These are phyloP conservation scores for Adelges cooleyi DNA, from an alignment of 1,140 invertebrate species.

Conservation along the genomic window DNA sequence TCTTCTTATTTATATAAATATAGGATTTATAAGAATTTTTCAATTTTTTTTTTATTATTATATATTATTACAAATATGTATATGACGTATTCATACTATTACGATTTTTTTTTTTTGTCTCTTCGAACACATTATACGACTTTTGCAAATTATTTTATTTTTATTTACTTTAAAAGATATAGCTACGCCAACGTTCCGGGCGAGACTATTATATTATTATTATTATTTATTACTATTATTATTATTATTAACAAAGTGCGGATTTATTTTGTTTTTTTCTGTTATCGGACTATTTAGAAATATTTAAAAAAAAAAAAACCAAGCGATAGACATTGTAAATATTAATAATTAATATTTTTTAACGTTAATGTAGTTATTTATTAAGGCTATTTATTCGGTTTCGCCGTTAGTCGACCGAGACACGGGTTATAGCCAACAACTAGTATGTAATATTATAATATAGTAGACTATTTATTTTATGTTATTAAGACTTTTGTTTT, in stretches of 20 bases:
- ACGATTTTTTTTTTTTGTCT: neutral
- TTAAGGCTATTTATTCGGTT: constrained; percentile 6
- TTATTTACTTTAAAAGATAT: too few species aligned
- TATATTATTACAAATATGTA: too few species aligned
- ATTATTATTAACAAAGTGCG: constrained; percentile 4
- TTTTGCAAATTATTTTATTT: too few species aligned
- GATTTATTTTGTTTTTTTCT: constrained; percentile 14
- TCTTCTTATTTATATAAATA: neutral
- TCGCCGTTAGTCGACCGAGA: neutral
- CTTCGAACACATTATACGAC: neutral
- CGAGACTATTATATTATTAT: neutral
- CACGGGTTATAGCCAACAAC: too few species aligned
- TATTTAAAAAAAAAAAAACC: too few species aligned
- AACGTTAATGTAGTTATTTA: constrained; percentile 10
- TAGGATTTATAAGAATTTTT: too few species aligned
- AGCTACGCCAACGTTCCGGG: neutral
- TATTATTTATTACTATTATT: too few species aligned
- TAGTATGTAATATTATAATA: neutral
- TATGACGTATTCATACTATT: too few species aligned
- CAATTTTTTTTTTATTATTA: too few species aligned
- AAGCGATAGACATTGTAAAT: constrained; percentile 7
- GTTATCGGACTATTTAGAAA: constrained; percentile 10
- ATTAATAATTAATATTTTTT: constrained; percentile 14
- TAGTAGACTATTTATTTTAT: constrained; percentile 13
- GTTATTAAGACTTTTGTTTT: constrained; percentile 4